Evolutionary conservation across 2,797 vertebrate species (phyloP), one percentile per base, ranked within the genome.

Genomic region (Fratercula arctica): DNA sequence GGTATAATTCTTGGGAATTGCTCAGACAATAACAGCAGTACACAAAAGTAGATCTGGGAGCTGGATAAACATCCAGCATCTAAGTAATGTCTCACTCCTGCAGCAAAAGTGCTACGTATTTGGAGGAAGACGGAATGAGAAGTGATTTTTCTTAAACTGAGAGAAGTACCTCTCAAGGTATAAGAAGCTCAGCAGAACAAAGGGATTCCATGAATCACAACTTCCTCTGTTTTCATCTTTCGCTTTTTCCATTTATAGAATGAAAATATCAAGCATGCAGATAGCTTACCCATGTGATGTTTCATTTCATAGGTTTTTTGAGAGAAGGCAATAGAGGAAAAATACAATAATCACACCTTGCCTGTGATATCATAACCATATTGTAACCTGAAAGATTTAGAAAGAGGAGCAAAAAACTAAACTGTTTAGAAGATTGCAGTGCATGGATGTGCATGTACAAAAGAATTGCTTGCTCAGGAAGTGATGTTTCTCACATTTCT

Each of bases 231-330:
- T 93, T 97, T 81, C n/a, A 20, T 89, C 7, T 95, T 87, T 97
- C 75, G 6, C 7, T 91, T 91, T 88, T 79, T 92, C 83, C 78
- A 80, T 85, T 93, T 96, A 85, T 37, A 89, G 77, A 87, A 85
- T 66, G 61, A 72, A 96, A 96, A 96, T 95, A 94, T 88, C 94
- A 94, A 79, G 80, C 91, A 87, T 94, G 93, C 64, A 94, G 93
- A 96, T 75, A 76, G n/a, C 48, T 89, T 96, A 91, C 25, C 57
- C 48, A 54, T 88, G 94, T 91, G 87, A 94, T 93, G 87, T 84
- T 86, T 92, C 20, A 75, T 89, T 94, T 91, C 73, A 74, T 24
- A 21, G 20, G 5, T 23, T 92, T 89, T 89, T 72, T 59, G 53
- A 93, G 84, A 94, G 74, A 93, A 80, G 48, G 35, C 51, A 84